Evolutionary conservation across 1,140 invertebrate species (phyloP).

Genomic region (Diachasmimorpha longicaudata): DNA sequence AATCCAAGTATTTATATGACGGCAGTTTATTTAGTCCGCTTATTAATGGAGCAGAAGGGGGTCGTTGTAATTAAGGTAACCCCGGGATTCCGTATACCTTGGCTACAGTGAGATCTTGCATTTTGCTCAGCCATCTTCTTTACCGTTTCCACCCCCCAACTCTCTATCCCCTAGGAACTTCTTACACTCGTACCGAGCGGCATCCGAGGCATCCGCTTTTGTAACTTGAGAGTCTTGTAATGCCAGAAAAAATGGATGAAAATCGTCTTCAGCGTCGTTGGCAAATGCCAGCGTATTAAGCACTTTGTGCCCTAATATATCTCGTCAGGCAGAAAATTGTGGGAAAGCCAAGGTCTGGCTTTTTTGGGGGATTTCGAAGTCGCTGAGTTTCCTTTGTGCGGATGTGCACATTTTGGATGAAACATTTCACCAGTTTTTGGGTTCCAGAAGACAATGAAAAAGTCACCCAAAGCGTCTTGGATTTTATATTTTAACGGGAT

Average conservation of each 20-base stretch:
- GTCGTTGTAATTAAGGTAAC: conserved; percentile 53
- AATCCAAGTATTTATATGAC: conserved; percentile 55
- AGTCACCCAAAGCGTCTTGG: too few species aligned
- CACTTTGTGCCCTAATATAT: background rate
- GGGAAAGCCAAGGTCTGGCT: background rate
- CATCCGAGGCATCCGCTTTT: background rate
- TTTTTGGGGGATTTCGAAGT: background rate
- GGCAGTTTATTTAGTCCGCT: conserved; percentile 52
- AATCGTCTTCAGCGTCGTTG: background rate
- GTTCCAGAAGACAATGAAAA: too few species aligned
- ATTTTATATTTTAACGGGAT: too few species aligned
- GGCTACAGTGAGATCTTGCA: background rate
- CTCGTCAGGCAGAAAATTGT: background rate
- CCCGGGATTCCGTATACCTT: conserved; percentile 35
- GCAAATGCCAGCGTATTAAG: background rate
- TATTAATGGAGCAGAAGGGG: conserved; percentile 52
- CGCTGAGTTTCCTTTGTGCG: background rate
- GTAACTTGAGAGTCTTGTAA: background rate
- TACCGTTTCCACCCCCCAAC: background rate
- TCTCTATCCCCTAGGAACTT: background rate
- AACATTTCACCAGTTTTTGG: too few species aligned
- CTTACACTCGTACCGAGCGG: background rate
- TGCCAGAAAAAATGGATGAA: background rate
- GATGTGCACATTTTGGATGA: too few species aligned
- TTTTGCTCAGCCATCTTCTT: background rate